These are phyloP conservation scores for Protobothrops mucrosquamatus DNA, from an alignment of 2,113 vertebrate species.

Conservation along the genomic window DNA sequence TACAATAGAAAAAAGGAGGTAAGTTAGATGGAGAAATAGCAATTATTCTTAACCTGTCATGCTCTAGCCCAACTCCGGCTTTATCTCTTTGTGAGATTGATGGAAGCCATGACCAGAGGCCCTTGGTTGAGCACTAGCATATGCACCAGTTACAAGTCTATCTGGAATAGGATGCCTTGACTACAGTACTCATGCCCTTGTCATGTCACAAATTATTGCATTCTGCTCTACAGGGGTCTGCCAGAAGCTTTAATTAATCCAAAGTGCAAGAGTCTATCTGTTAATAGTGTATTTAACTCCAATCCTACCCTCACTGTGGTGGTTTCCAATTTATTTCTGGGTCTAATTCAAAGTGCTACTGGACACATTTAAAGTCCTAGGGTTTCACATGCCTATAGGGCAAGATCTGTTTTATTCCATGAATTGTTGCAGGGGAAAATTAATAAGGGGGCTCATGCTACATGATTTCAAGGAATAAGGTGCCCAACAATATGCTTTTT, in stretches of 20 bases:
- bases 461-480: not conserved
- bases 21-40: not conserved
- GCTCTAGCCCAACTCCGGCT: not conserved
- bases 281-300: not conserved
- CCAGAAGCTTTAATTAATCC: not conserved
- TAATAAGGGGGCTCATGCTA: not conserved
- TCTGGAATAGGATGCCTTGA: not conserved
- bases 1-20: not conserved
- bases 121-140: not conserved
- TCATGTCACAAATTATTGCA: not conserved
- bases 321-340: not conserved
- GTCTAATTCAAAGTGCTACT: not conserved
- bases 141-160: not conserved
- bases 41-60: not conserved
- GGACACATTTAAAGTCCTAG: not conserved
- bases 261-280: not conserved
- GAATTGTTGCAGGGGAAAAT: not conserved
- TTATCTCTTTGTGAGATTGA: not conserved
- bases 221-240: not conserved
- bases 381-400: not conserved
- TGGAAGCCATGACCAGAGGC: not conserved
- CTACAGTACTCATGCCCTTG: not conserved
- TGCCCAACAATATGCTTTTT: not conserved
- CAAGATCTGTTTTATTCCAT: not conserved
- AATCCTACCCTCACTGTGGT: not conserved